phyloP scores from a whole-genome alignment of 2,888 invertebrate genomes.

The Trisateles emortualis region DNA sequence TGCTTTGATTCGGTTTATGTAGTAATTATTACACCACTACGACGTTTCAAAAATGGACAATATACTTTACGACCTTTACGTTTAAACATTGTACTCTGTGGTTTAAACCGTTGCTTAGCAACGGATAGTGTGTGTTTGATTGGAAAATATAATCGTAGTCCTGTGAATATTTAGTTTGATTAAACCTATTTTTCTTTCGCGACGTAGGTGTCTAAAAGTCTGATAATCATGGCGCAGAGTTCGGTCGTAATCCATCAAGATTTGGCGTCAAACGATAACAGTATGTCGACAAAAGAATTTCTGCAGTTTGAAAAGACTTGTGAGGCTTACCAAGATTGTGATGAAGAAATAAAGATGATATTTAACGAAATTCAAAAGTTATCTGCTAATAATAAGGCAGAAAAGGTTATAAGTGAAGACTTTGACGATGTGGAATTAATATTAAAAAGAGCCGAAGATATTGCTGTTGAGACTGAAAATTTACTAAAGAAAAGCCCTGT shows the following conservation, averaged over 20 bases:
- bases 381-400: slow-evolving; percentile 63
- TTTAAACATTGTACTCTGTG: too few species aligned
- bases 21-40: background rate
- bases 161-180: background rate
- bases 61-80: too few species aligned
- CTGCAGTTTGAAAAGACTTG: slow-evolving; percentile 76
- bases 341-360: slow-evolving; percentile 89
- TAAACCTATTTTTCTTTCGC: background rate
- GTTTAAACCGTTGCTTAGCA: slow-evolving; percentile 63
- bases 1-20: too few species aligned
- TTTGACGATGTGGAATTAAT: slow-evolving; percentile 78
- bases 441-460: slow-evolving; percentile 77
- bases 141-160: slow-evolving; percentile 23
- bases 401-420: slow-evolving; percentile 65
- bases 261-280: slow-evolving; percentile 71
- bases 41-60: background rate
- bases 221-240: slow-evolving; percentile 60
- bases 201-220: background rate
- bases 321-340: slow-evolving; percentile 77
- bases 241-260: slow-evolving; percentile 53
- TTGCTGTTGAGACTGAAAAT: slow-evolving; percentile 74
- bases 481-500: slow-evolving; percentile 71
- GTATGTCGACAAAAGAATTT: slow-evolving; percentile 78
- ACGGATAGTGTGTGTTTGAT: slow-evolving; percentile 46
- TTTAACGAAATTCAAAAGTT: slow-evolving; percentile 90